A percentile compares a stretch with the other conserved stretches of the same genome.
Evolutionary conservation across 2,888 invertebrate species (phyloP).

Genomic region (Synanthedon tipuliformis): DNA sequence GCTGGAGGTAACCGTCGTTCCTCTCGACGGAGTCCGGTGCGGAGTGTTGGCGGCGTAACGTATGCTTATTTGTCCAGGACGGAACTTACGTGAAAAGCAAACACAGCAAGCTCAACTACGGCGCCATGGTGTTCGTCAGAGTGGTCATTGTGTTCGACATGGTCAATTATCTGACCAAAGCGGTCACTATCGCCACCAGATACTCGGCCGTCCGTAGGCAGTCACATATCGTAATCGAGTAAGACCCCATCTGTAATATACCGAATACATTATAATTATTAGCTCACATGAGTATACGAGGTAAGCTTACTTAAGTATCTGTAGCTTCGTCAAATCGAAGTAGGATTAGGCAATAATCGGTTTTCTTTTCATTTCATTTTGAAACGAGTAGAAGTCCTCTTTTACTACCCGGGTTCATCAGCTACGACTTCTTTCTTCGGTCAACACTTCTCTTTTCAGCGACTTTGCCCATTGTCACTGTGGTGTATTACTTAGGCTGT

Average conservation of each 20-base stretch:
- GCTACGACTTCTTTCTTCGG: too few relatives aligned
- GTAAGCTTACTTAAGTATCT: too few relatives aligned
- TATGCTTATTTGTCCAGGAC: constrained; percentile 60
- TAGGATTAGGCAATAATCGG: too few relatives aligned
- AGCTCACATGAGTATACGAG: too few relatives aligned
- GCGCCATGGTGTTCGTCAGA: constrained; percentile 93
- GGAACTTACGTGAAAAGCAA: constrained; percentile 87
- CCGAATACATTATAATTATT: too few relatives aligned
- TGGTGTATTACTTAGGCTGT: too few relatives aligned
- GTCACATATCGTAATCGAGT: constrained; percentile 83
- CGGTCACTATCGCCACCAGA: constrained; percentile 87
- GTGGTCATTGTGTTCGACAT: constrained; percentile 85
- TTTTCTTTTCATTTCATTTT: too few relatives aligned
- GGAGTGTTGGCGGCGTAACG: neutral
- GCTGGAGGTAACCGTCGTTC: constrained; percentile 46
- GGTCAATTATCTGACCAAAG: constrained; percentile 79
- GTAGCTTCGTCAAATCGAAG: too few relatives aligned
- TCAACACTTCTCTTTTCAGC: too few relatives aligned
- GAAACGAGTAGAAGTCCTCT: too few relatives aligned
- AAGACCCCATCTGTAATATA: constrained; percentile 17
- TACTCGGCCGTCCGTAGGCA: constrained; percentile 92
- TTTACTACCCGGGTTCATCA: too few relatives aligned
- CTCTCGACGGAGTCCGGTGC: neutral
- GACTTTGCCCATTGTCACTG: too few relatives aligned
- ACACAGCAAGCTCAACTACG: constrained; percentile 85